Evolutionary conservation across 92 coral and sea anemone genomes (phyloP).

Genomic region (Heteractis magnifica): DNA sequence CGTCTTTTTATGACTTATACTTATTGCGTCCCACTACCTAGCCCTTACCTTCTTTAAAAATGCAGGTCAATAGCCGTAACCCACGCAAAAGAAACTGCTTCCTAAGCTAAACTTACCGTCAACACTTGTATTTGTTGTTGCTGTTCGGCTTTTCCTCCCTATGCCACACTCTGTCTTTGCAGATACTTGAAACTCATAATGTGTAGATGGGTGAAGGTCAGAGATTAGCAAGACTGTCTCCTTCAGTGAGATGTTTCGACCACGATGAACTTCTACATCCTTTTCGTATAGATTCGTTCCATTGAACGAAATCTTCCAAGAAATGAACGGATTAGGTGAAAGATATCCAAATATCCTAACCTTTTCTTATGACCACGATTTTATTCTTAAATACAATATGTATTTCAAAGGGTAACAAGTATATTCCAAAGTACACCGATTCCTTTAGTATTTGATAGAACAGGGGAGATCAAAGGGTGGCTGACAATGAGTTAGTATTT

Average conservation of each 20-base stretch:
- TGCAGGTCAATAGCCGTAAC: too few relatives aligned
- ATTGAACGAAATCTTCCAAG: neutral
- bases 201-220: neutral
- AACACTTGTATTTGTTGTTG: neutral
- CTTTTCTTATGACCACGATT: too few relatives aligned
- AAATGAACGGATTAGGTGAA: too few relatives aligned
- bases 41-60: neutral
- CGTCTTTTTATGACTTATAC: too few relatives aligned
- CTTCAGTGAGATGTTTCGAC: neutral
- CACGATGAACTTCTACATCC: neutral
- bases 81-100: neutral
- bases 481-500: neutral
- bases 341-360: too few relatives aligned
- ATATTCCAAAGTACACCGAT: too few relatives aligned
- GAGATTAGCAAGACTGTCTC: neutral
- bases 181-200: neutral
- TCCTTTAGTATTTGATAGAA: too few relatives aligned
- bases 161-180: constrained; percentile 7
- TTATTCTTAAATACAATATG: too few relatives aligned
- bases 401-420: too few relatives aligned
- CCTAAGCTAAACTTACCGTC: neutral
- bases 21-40: neutral
- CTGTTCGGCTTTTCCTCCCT: neutral
- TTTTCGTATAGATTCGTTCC: neutral
- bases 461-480: too few relatives aligned